Conservation (phyloP, 2,888 invertebrate genomes). For the Palloptera scutellata region DNA sequence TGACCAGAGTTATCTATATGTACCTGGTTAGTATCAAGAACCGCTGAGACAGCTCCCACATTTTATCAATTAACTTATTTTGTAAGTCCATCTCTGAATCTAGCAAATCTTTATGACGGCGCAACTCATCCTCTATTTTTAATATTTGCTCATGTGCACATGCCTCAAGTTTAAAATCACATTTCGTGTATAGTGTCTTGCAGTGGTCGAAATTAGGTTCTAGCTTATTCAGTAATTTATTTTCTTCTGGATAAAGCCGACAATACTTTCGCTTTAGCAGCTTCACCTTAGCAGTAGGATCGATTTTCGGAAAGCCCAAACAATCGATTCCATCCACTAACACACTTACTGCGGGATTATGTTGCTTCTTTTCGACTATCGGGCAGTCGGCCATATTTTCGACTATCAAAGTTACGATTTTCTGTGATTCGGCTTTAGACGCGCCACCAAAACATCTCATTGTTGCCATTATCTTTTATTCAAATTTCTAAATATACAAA, state of each 20-base stretch:
- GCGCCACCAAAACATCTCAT: too few species aligned
- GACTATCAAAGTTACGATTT: too few species aligned
- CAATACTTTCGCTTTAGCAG: constrained; percentile 28
- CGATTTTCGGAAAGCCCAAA: constrained; percentile 23
- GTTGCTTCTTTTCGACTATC: too few species aligned
- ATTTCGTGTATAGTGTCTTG: constrained; percentile 47
- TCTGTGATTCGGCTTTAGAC: too few species aligned
- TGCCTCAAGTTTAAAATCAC: constrained; percentile 47
- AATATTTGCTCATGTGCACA: constrained; percentile 49
- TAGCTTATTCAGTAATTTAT: constrained; percentile 17
- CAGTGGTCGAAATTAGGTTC: constrained; percentile 41
- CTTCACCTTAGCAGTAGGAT: constrained; percentile 14
- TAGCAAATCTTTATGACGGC: constrained; percentile 33
- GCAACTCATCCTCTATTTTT: constrained; percentile 41
- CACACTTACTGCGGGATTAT: too few species aligned
- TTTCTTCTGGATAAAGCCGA: constrained; percentile 28
- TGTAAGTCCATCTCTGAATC: constrained; percentile 34
- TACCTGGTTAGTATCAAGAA: constrained; percentile 37
- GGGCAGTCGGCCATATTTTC: too few species aligned
- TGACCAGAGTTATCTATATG: background rate
- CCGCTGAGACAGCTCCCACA: constrained; percentile 39
- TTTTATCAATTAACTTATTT: constrained; percentile 26
- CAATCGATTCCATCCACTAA: constrained; percentile 19
- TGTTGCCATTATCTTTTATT: too few species aligned
- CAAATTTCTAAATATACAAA: too few species aligned